phyloP scores from a whole-genome alignment of 2,113 vertebrate species.

The Calyptommatus sinebrachiatus region DNA sequence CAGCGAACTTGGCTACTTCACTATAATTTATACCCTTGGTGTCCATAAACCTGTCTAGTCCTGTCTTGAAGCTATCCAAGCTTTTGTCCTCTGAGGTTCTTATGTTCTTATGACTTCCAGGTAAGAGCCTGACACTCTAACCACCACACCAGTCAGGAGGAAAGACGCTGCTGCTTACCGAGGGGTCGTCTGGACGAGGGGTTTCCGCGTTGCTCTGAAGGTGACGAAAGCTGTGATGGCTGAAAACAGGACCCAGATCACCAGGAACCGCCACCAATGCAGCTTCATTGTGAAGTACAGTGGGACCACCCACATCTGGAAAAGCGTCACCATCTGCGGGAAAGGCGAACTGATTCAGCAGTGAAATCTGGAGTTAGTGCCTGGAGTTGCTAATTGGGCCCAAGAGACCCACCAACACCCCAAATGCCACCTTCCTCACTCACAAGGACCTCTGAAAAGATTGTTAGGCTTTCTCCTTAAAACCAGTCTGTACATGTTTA shows the following conservation, averaged over 20 bases:
- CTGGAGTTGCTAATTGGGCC: not conserved
- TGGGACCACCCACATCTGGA: constrained; percentile 99
- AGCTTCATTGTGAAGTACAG: constrained; percentile 98
- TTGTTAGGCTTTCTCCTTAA: too few species aligned
- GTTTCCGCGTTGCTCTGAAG: constrained; percentile 92
- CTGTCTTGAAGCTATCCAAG: too few species aligned
- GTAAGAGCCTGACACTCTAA: too few species aligned
- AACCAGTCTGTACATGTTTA: too few species aligned
- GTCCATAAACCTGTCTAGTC: too few species aligned
- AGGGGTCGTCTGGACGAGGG: constrained; percentile 90
- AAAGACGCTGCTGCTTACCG: constrained; percentile 69
- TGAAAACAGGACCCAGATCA: constrained; percentile 93
- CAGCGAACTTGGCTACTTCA: too few species aligned
- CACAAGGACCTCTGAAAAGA: too few species aligned
- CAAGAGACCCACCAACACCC: not conserved
- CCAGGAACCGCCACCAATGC: constrained; percentile 96
- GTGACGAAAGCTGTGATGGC: constrained; percentile 91
- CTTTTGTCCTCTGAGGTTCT: too few species aligned
- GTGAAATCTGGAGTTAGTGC: not conserved
- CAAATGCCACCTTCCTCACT: not conserved
- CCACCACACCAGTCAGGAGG: too few species aligned
- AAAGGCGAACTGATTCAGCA: constrained; percentile 20
- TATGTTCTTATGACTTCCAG: too few species aligned
- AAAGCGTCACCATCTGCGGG: constrained; percentile 93
- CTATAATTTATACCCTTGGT: too few species aligned